Conservation (phyloP, 2,797 vertebrate species). For the Hemibagrus guttatus region DNA sequence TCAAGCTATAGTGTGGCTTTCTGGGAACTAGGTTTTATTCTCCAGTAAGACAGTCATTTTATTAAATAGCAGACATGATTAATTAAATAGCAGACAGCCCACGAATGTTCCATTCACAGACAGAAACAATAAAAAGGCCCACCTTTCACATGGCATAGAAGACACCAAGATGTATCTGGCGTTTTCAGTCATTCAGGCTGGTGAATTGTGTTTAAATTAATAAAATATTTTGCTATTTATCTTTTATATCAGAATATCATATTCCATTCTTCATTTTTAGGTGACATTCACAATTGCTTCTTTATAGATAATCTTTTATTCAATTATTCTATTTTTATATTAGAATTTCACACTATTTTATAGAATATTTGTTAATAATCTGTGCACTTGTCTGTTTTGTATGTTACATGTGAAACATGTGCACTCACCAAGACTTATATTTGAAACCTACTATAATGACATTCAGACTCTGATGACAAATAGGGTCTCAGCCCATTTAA, state of each 20-base stretch:
- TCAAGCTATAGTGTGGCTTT: neutral
- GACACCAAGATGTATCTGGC: neutral
- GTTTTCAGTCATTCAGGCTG: neutral
- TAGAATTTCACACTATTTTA: neutral
- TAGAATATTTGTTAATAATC: neutral
- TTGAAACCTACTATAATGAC: neutral
- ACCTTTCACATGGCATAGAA: neutral
- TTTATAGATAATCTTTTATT: neutral
- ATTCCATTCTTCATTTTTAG: neutral
- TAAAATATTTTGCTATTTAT: neutral
- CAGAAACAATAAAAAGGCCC: neutral
- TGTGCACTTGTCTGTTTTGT: neutral
- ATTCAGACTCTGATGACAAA: neutral
- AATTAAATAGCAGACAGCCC: too few relatives aligned
- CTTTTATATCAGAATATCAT: neutral
- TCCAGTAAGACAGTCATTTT: neutral
- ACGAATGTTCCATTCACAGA: neutral
- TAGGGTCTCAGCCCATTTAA: neutral
- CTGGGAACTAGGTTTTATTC: neutral
- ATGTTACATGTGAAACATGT: neutral
- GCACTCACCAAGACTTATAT: neutral
- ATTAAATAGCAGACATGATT: slow-evolving; percentile 21
- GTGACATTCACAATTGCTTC: neutral
- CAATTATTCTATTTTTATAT: neutral
- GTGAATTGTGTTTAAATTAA: neutral